Base-by-base conservation (phyloP, 1,140 invertebrate species). In the Cardiocondyla obscurior region DNA sequence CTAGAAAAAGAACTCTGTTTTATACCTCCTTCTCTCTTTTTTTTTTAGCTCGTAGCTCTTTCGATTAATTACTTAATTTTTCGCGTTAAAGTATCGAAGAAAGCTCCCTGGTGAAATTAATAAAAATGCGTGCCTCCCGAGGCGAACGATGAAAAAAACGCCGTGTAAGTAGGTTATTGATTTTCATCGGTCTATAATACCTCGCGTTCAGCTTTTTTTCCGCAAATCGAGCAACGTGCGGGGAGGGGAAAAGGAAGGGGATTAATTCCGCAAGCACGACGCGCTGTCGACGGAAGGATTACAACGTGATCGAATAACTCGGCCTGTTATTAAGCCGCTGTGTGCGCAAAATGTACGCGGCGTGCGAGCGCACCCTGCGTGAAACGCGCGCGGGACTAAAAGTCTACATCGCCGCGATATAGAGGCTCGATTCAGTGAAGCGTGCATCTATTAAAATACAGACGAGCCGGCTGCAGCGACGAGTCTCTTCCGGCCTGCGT, bases 371-470 rank as follows among this genome's bases (percentile, higher is more conserved):
- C 60, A 77, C 44, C 33, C 62, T 53, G 62, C 62, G 74, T 69
- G 69, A 79, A 79, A 76, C 58, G 55, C 72, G 39, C 30, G 70
- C 74, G 74, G 62, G 62, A 79, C 62, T 69, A 79, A 79, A 79
- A 77, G 74, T 77, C 74, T 60, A 67, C 74, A 79, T 79, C 74
- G 74, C 46, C 46, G 62, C 62, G 49, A 79, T 69, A 79, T 79
- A 79, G 62, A 79, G 74, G 62, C 69, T 62, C 55, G 74, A 46
- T 65, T 67, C 74, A 69, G 74, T 79, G 74, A 79, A 69, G 74
- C 74, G 62, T 79, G 62, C 62, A 69, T 79, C 62, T 79, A 79
- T 79, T 79, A 79, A 79, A 79, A 79, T 79, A 79, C 62, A 79
- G 74, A 79, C 46, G 62, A 79, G 74, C 74, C 30, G 46, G 74